Evolutionary conservation across 2,113 vertebrate genomes (phyloP).

Genomic region (Rhineura floridana): DNA sequence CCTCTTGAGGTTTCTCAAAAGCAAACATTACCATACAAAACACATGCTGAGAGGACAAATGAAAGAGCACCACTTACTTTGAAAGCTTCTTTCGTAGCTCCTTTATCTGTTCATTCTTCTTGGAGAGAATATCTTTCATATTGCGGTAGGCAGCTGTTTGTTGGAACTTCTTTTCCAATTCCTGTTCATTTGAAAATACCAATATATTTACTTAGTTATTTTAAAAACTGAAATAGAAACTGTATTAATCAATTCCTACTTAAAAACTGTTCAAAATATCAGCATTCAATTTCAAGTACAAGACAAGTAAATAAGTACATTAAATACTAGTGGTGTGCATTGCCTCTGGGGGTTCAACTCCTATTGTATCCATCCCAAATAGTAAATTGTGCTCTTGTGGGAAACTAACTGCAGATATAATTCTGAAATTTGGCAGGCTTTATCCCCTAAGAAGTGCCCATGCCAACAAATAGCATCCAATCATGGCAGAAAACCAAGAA

Average conservation of each 20-base stretch:
- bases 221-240: background rate
- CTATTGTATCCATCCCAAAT: no score
- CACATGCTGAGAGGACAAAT: background rate
- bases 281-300: slow-evolving; percentile 22
- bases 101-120: slow-evolving; percentile 96
- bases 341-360: no score
- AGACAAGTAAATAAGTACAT: background rate
- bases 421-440: no score
- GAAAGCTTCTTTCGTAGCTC: slow-evolving; percentile 88
- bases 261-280: background rate
- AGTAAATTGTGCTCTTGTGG: no score
- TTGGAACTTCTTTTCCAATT: slow-evolving; percentile 96
- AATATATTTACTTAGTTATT: background rate
- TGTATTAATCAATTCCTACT: background rate
- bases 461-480: no score
- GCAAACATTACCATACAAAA: background rate
- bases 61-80: slow-evolving; percentile 74
- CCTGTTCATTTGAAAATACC: slow-evolving; percentile 70
- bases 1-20: background rate
- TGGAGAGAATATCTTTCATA: slow-evolving; percentile 96
- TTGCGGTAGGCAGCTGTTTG: slow-evolving; percentile 94
- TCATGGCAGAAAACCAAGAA: no score
- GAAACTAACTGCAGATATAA: no score
- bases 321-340: no score
- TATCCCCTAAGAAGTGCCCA: no score